Evolutionary conservation across 1,140 invertebrate genomes (phyloP).

Genomic region (Brachionus rubens): DNA sequence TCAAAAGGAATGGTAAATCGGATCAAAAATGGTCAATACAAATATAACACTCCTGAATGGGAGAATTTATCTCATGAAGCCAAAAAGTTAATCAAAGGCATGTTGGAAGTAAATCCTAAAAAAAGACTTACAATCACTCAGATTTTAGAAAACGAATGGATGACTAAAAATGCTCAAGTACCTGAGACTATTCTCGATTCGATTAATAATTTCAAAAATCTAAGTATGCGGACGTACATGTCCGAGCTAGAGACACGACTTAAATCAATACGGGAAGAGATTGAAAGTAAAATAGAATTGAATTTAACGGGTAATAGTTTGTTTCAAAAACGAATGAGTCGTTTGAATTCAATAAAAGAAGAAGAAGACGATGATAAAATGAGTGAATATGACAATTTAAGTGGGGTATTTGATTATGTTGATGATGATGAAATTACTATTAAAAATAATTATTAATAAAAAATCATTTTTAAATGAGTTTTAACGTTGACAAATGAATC

Average conservation of each 20-base stretch:
- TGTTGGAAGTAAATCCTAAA: neutral
- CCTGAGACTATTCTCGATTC: neutral
- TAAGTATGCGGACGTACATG: neutral
- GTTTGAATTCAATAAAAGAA: neutral
- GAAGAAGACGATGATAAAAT: neutral
- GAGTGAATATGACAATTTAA: neutral
- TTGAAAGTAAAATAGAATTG: neutral
- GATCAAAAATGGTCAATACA: conserved; percentile 54
- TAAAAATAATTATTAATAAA: neutral
- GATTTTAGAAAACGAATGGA: neutral
- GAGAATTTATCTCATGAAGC: conserved; percentile 52
- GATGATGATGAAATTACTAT: neutral
- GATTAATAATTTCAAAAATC: neutral
- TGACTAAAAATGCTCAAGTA: neutral
- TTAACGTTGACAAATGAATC: conserved; percentile 1
- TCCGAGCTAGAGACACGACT: neutral
- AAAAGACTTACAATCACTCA: conserved; percentile 2
- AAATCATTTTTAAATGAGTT: neutral
- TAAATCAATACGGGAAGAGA: neutral
- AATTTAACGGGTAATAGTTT: neutral
- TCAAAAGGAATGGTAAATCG: conserved; percentile 52
- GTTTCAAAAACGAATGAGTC: neutral
- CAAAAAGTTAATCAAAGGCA: conserved; percentile 52
- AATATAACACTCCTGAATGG: conserved; percentile 53
- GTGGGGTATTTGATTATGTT: too few species aligned